Conservation (phyloP, 2,888 invertebrate genomes). For the Mamestra brassicae region DNA sequence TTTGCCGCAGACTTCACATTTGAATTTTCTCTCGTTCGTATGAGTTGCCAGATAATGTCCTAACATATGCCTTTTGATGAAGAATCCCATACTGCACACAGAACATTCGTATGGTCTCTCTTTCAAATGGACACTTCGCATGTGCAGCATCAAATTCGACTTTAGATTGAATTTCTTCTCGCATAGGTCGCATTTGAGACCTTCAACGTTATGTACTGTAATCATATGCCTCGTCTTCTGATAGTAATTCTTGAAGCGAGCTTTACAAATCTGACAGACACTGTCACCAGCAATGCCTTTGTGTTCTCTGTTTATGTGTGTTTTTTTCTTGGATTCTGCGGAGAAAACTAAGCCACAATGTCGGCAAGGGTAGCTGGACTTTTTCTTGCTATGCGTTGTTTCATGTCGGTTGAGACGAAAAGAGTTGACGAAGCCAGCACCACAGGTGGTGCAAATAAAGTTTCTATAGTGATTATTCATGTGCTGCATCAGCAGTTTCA, state of each 20-base stretch:
- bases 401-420: constrained; percentile 84
- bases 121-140: constrained; percentile 85
- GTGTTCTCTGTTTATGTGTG: constrained; percentile 85
- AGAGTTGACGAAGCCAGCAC: constrained; percentile 85
- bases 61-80: constrained; percentile 85
- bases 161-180: constrained; percentile 87
- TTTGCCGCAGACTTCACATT: constrained; percentile 92
- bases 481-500: constrained; percentile 86
- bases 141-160: constrained; percentile 83
- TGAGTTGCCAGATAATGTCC: constrained; percentile 88
- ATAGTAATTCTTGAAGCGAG: constrained; percentile 87
- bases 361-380: constrained; percentile 82
- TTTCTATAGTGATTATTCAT: constrained; percentile 87
- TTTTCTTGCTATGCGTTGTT: constrained; percentile 84
- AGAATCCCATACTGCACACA: constrained; percentile 87
- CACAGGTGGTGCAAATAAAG: constrained; percentile 86
- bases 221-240: constrained; percentile 88
- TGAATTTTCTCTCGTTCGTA: constrained; percentile 89
- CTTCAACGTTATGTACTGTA: constrained; percentile 85
- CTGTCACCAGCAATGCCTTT: constrained; percentile 87
- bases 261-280: constrained; percentile 87
- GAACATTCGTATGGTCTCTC: constrained; percentile 86
- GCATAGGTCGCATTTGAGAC: constrained; percentile 85
- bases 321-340: constrained; percentile 84
- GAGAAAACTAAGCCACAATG: constrained; percentile 84